Base-by-base conservation (phyloP, 2,113 vertebrate genomes). In the Steatornis caripensis region DNA sequence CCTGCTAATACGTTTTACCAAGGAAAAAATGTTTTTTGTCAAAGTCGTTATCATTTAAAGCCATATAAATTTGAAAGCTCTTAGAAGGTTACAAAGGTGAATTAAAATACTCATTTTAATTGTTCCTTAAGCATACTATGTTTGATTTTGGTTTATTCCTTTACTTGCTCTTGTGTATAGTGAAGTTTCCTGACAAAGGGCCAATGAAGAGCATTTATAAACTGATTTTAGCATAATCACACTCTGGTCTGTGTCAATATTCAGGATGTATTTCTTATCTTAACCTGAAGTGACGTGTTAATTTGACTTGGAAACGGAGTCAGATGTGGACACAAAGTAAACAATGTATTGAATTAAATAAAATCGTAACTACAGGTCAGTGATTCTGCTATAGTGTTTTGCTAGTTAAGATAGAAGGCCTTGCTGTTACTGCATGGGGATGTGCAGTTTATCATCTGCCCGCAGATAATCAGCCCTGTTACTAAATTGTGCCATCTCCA, bases 261-360 rank as follows among this genome's bases (percentile, higher is more conserved):
- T 90, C 60, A 58, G 78, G 68, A 66, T 37, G 24, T 54, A 46
- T 66, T 88, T 66, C 65, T 79, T 89, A 23, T 66, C 65, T 75
- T 84, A 58, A 76, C 75, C 43, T 64, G 36, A 86, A 79, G 29
- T 37, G 64, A 66, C 66, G 49, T 86, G 72, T 77, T 93, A 79
- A 87, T 96, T 76, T 94, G 92, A 64, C 85, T 74, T 84, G 88
- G 93, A 94, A 85, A 92, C 12, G 1, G 79, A 70, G 51, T 64
- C 48, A 84, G 64, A 86, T 34, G 49, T 37, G 57, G 70, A 62
- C 66, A 22, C 66, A 61, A 48, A 75, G 49, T 77, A 80, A 84
- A 66, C 55, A 70, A 41, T 83, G 53, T 53, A 34, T 34, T 18
- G 29, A 41, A 70, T 91, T 84, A 84, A 84, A 51, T 81, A 13